Evolutionary conservation across 1,140 invertebrate species (phyloP).

Genomic region (Campoletis sonorensis): DNA sequence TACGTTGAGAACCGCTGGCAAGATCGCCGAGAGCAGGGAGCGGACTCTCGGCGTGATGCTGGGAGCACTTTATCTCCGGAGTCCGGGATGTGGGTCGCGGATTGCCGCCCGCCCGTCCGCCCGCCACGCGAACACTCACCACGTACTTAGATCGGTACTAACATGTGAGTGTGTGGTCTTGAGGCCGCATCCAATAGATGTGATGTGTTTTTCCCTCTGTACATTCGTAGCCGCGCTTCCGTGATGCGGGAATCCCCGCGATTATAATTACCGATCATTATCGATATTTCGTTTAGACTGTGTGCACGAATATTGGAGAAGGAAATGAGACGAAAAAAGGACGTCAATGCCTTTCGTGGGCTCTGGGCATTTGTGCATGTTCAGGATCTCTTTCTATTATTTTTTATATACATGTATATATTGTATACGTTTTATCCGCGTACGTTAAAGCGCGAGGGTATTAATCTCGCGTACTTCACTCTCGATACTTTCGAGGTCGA

Average conservation of each 20-base stretch:
- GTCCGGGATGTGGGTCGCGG: slow-evolving; percentile 70
- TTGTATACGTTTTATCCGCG: slow-evolving; percentile 19
- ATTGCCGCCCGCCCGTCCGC: slow-evolving; percentile 58
- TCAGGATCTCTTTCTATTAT: neutral
- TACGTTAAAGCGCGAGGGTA: slow-evolving; percentile 41
- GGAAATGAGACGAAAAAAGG: slow-evolving; percentile 27
- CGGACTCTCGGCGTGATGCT: slow-evolving; percentile 56
- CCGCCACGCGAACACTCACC: slow-evolving; percentile 66
- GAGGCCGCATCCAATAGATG: slow-evolving; percentile 62
- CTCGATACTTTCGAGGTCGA: slow-evolving; percentile 74
- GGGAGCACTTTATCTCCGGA: slow-evolving; percentile 66
- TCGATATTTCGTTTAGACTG: slow-evolving; percentile 37
- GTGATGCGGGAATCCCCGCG: slow-evolving; percentile 25
- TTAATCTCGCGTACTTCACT: slow-evolving; percentile 66
- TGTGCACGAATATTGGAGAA: neutral
- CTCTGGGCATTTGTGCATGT: neutral
- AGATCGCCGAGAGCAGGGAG: slow-evolving; percentile 52
- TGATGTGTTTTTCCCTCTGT: slow-evolving; percentile 12
- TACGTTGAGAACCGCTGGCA: slow-evolving; percentile 67
- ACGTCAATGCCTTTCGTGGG: neutral
- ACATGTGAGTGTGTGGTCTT: slow-evolving; percentile 47
- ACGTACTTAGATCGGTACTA: too few species aligned
- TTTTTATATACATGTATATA: neutral
- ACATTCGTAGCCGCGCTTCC: slow-evolving; percentile 14
- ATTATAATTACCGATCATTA: slow-evolving; percentile 45